Base-by-base conservation (phyloP, 2,797 vertebrate species). In the Poeciliopsis turneri region DNA sequence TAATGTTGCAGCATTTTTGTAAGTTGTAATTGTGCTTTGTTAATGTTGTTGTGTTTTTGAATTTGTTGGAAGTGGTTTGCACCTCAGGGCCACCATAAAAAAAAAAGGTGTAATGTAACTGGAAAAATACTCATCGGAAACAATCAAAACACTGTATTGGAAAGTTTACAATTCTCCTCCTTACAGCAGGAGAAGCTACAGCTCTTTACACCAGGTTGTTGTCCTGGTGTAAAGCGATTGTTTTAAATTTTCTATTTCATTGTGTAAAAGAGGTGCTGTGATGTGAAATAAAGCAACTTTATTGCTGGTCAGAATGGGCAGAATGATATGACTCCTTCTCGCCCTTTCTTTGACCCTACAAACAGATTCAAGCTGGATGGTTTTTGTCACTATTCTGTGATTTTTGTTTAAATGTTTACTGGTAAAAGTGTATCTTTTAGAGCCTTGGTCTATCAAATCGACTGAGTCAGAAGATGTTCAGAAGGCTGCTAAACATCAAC, bases 381-480 rank as follows among this genome's bases (percentile, higher is more conserved):
- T 41, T 2, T 68, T 23, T 68, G 16, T 39, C 61, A 20, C 9
- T 68, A 68, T 41, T 12, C 36, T 66, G 18, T 20, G 9, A 20
- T 23, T 8, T 23, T 39, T 10, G 13, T 39, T 66, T 36, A 16
- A 10, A 25, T 68, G 23, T 41, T 36, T 64, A 36, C 5, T 61
- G 5, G 18, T 16, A 18, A 87, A 81, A 0, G 71, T 75, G 5
- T 0, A 5, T 66, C 64, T 84, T 11, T 49, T 91, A 66, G 93
- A 92, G 1, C 86, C 23, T 75, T 95, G 93, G 93, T 1, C 0
- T 20, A 72, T 86, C 1, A 87, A 1, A 23, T 2, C 16, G 7
- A 6, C 6, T 6, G 81, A 92, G 0, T 78, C 92, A 1, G 0
- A 0, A 0, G 92, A 93, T 0, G 72, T 93, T 77, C 72, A 87